Conservation (phyloP, 2,888 invertebrate genomes). For the Calameuta pallipes region DNA sequence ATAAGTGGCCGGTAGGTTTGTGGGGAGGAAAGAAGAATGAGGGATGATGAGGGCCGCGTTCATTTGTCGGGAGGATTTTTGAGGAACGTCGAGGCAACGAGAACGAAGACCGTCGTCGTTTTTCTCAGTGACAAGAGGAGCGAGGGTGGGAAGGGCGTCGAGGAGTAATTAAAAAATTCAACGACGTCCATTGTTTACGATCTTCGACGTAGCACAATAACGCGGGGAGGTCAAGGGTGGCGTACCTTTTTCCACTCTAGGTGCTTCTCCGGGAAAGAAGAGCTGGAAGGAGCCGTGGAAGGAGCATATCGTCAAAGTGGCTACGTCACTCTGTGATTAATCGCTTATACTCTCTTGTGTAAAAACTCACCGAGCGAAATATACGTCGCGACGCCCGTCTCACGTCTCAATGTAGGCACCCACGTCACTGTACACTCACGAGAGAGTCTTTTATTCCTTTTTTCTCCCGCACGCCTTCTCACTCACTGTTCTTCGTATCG, state of each 20-base stretch:
- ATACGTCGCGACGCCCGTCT: background rate
- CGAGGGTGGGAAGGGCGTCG: background rate
- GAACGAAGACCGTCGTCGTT: slow-evolving; percentile 11
- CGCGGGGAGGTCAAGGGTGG: background rate
- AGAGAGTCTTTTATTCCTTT: background rate
- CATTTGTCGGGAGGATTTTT: background rate
- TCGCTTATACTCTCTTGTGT: slow-evolving; percentile 16
- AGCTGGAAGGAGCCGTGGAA: background rate
- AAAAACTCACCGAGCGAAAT: slow-evolving; percentile 23
- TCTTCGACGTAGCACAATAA: background rate
- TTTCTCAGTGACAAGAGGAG: background rate
- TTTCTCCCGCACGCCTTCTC: background rate
- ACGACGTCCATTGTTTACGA: slow-evolving; percentile 5
- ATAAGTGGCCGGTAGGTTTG: background rate
- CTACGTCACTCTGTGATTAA: slow-evolving; percentile 33
- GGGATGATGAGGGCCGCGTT: background rate
- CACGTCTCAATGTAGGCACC: background rate
- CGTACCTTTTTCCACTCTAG: background rate
- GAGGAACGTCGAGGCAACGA: slow-evolving; percentile 10
- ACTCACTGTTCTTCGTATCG: background rate
- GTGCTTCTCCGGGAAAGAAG: background rate
- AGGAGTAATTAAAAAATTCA: slow-evolving; percentile 17
- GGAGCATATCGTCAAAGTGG: slow-evolving; percentile 21
- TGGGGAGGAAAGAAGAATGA: background rate
- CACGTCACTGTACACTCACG: background rate